phyloP scores from a whole-genome alignment of 2,888 invertebrate species.

The Caenorhabditis sp. region DNA sequence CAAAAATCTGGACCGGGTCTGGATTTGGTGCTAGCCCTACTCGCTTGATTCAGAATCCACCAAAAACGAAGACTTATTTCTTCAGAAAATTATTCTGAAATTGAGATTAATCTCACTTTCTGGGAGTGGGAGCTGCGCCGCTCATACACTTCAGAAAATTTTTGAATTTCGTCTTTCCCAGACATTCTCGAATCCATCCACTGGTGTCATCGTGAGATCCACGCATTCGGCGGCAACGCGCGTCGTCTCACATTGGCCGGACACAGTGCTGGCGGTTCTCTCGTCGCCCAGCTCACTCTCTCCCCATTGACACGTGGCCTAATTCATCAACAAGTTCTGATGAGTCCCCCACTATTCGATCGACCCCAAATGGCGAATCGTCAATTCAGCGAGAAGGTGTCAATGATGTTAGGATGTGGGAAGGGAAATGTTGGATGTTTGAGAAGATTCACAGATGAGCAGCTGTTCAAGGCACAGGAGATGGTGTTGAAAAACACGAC shows the following conservation, averaged over 20 bases:
- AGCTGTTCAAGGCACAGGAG: neutral
- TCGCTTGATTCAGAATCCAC: neutral
- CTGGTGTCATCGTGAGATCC: constrained; percentile 31
- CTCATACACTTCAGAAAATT: neutral
- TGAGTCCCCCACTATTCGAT: constrained; percentile 16
- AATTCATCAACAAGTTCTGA: constrained; percentile 25
- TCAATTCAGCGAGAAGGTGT: constrained; percentile 14
- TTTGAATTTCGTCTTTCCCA: neutral
- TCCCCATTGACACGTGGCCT: constrained; percentile 16
- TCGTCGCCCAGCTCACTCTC: constrained; percentile 1
- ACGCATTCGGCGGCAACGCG: constrained; percentile 31
- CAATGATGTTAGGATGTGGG: constrained; percentile 9
- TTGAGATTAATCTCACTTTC: constrained; percentile 44
- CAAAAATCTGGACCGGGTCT: too few relatives aligned
- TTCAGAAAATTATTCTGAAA: constrained; percentile 1
- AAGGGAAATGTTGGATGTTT: constrained; percentile 5
- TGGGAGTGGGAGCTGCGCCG: constrained; percentile 23
- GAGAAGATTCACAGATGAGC: neutral
- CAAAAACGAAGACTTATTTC: too few relatives aligned
- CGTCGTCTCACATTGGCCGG: constrained; percentile 34
- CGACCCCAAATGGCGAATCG: constrained; percentile 8
- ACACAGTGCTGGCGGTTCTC: constrained; percentile 38
- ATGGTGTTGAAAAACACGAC: neutral
- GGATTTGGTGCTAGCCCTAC: constrained; percentile 41
- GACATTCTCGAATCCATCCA: constrained; percentile 20